Base-by-base conservation (phyloP, 2,797 vertebrate genomes). In the Decapterus maruadsi region DNA sequence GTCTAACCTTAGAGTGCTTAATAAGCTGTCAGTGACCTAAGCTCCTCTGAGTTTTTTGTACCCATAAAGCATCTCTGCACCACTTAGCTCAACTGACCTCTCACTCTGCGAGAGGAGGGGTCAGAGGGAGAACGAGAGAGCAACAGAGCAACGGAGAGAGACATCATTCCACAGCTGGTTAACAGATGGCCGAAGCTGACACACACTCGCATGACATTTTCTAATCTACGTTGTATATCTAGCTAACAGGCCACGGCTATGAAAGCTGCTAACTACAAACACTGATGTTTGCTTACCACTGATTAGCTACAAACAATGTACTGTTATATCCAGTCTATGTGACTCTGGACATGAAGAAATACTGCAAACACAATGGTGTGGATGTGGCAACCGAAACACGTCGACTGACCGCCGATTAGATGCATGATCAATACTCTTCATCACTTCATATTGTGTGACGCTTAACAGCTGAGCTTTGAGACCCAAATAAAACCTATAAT, bases 161-260 rank as follows among this genome's bases (percentile, higher is more conserved):
- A 68, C 78, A 85, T 89, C 67, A 75, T 74, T 76, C 78, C 85
- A 87, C 91, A 92, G 90, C 90, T 92, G 91, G 36, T 60, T 73
- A 64, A 78, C 91, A 92, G 86, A 92, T 92, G 91, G 58, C 51
- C 53, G 22, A 43, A 75, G 69, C 73, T 56, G 59, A 82, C 64
- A 75, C 57, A 76, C 65, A 62, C 63, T 68, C 19, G 9, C 67
- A 81, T 48, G 50, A 78, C 65, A 72, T 66, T 51, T 55, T 40
- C 64, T 79, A 77, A 85, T 82, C 80, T 2, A 10, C 20, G 22
- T 4, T 29, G 50, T 45, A 75, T 65, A 57, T 60, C 10, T 17
- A 70, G 68, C 68, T 40, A 70, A 31, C 64, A 58, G 22, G 66
- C 60, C 36, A 34, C 1, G 43, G 40, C 71, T 54, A 62, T 31